These are phyloP conservation scores for Daktulosphaira vitifoliae DNA, from an alignment of 1,140 invertebrate species.

Conservation along the genomic window DNA sequence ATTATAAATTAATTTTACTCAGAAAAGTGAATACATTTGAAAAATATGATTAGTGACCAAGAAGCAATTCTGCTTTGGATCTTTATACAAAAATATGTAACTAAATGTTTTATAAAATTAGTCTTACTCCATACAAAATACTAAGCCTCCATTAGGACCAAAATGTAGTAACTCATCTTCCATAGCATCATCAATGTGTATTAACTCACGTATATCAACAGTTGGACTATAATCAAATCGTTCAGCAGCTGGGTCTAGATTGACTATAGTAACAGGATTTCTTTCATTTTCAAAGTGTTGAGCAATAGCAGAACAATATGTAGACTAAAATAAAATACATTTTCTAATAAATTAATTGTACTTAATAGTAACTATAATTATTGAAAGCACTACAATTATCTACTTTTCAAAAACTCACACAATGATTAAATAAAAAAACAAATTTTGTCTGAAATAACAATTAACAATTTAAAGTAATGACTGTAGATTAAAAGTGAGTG, in stretches of 20 bases:
- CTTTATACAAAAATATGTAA: too few species aligned
- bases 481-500: too few species aligned
- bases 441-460: too few species aligned
- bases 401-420: slow-evolving; percentile 32
- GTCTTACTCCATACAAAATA: slow-evolving; percentile 94
- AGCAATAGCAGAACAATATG: slow-evolving; percentile 85
- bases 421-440: slow-evolving; percentile 18
- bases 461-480: too few species aligned
- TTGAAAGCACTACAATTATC: too few species aligned
- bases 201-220: slow-evolving; percentile 86
- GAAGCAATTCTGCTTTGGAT: too few species aligned
- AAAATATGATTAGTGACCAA: too few species aligned
- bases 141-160: slow-evolving; percentile 93
- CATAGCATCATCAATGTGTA: slow-evolving; percentile 93
- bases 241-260: slow-evolving; percentile 96
- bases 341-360: too few species aligned
- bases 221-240: slow-evolving; percentile 83
- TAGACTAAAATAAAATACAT: slow-evolving; percentile 58
- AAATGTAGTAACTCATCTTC: slow-evolving; percentile 89
- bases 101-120: too few species aligned
- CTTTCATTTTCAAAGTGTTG: slow-evolving; percentile 68
- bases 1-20: too few species aligned
- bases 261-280: slow-evolving; percentile 76
- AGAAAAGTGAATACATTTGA: too few species aligned
- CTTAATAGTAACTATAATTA: too few species aligned